phyloP scores from a whole-genome alignment of 2,113 vertebrate genomes.

The Prunella fulvescens region DNA sequence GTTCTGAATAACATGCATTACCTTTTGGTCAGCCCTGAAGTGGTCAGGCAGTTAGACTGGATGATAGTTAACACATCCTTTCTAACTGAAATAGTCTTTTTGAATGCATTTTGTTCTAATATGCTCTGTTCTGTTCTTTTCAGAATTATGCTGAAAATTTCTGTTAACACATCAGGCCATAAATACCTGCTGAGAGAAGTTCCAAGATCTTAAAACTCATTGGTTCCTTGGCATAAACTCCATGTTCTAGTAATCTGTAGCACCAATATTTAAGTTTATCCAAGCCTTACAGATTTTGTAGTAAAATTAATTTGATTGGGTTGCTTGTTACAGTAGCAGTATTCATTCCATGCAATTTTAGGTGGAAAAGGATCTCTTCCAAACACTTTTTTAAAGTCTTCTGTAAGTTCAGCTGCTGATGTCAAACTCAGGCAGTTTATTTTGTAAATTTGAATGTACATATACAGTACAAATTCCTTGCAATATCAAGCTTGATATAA shows the following conservation, averaged over 20 bases:
- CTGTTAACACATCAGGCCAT: background rate
- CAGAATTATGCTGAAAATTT: background rate
- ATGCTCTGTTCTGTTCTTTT: background rate
- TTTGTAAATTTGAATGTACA: background rate
- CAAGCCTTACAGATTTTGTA: background rate
- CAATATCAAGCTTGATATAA: background rate
- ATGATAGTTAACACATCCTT: fast-evolving
- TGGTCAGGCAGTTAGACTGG: background rate
- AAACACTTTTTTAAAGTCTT: background rate
- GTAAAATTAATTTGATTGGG: background rate
- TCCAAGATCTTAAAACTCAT: background rate
- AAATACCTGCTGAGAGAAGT: background rate
- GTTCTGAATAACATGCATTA: background rate
- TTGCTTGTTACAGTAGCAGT: background rate
- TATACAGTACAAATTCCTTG: background rate
- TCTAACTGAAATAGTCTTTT: background rate
- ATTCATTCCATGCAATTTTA: background rate
- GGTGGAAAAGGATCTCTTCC: background rate
- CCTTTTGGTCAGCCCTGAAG: background rate
- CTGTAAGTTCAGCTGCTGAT: background rate
- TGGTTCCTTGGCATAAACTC: background rate
- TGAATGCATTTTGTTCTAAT: background rate
- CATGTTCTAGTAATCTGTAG: background rate
- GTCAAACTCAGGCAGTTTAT: background rate
- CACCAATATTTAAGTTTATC: background rate